Base-by-base conservation (phyloP, 1,140 invertebrate species). In the Telenomus remus region DNA sequence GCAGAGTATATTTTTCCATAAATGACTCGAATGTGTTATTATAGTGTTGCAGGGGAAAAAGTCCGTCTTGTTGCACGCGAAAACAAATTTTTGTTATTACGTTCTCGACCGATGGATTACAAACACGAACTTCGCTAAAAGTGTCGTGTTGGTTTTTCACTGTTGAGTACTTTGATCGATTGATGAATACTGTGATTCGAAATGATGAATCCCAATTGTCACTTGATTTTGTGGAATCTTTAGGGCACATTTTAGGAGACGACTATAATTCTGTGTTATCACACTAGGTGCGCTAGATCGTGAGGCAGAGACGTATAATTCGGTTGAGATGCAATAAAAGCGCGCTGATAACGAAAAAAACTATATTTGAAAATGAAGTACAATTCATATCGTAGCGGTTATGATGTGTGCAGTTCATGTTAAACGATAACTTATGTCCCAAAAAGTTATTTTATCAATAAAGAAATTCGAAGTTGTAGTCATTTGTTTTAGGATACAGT, bases 31-130 rank as follows among this genome's bases (percentile, higher is more conserved):
- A 64, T 54, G 44, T 10, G 47, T 69, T 33, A 66, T 61, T 71
- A 61, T 50, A 51, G 60, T 59, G 49, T 65, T 60, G 19, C 6
- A n/a, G 16, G 59, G 43, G 65, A 76, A 65, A 65, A 76, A 49
- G 47, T 12, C 19, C 1, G 19, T 50, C 15, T 43, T 1, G 59
- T 35, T 33, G 44, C 79, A 80, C 79, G 79, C 73, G 60, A 76
- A 70, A 65, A 50, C 65, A 27, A 27, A 48, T 46, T 59, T 69
- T 68, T 74, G 78, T 78, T 76, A 74, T 78, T 78, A 78, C 74
- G 76, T 68, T 71, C 65, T 69, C 60, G 49, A 48, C 15, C 63
- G 54, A 50, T 72, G 51, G 56, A 70, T 70, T 64, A 55, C 43
- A 50, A 48, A 47, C 76, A 77, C 72, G 76, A 78, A 76, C 76